Base-by-base conservation (phyloP, 2,113 vertebrate genomes). In the Toxotes chatareus region DNA sequence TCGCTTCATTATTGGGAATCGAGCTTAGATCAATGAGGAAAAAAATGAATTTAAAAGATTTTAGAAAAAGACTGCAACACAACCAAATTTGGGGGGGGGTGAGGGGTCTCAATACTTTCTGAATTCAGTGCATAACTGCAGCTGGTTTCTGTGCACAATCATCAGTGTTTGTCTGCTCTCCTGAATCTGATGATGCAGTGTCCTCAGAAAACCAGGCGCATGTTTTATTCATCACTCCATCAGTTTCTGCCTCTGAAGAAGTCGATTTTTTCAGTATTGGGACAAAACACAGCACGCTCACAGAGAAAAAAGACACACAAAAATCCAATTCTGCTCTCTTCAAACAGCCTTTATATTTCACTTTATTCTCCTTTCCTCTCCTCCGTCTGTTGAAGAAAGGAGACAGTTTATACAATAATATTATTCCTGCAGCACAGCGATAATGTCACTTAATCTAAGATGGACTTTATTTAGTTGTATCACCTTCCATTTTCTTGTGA, bases 151-250 rank as follows among this genome's bases (percentile, higher is more conserved):
- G 21, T 60, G 44, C 1, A 4, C 44, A 14, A 46, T 46, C 16
- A 3, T 64, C 14, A 42, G n/a, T 21, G 40, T 36, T 57, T 57
- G 51, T 68, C 55, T 16, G 55, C 53, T 57, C 27, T 21, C 46
- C n/a, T 32, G 40, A 67, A 76, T 76, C 51, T 47, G 57, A 61
- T 61, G 71, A 51, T 49, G 27, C 5, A 7, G 5, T 64, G 16
- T 62, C 76, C 57, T 55, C 76, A 63, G 23, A 57, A 79, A 72
- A 36, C 59, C 59, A 71, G 55, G 61, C 32, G 2, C 66, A 42
- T 69, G 46, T 71, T 79, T 79, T 79, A 71, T 71, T 71, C 59
- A 79, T 38, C 17, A 49, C 14, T 60, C 55, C 53, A 47, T 72
- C 67, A 46, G 17, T 32, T 60, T 38, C 46, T 63, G 4, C 7